Evolutionary conservation across 2,888 invertebrate species (phyloP), one percentile per base, ranked within the genome.

Genomic region (Junonia oenone): DNA sequence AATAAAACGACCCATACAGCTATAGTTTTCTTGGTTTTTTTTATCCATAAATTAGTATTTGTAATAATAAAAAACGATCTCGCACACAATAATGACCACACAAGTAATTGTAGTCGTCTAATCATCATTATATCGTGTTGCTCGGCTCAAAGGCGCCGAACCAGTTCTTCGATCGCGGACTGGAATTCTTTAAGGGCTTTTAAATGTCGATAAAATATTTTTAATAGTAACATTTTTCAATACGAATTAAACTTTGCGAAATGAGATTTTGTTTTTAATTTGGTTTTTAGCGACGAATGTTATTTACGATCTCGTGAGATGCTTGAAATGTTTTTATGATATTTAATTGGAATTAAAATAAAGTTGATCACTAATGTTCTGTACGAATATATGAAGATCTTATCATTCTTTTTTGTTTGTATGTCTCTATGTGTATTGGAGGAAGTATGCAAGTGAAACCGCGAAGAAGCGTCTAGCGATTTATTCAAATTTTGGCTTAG

Each of bases 181-280:
- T 13, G 6, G 13, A 13, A 43, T 13, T 22, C 14, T 15, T 37
- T 37, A 54, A 48, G 54, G 54, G 53, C 53, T 53, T 48, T 54
- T 54, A 48, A 54, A 43, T 47, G 22, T 14, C 33, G 54, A 54
- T 48, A 48, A 48, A 48, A 48, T 40, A n/a, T 40, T 35, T 35
- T 19, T 11, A 19, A 40, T 40, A 40, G 17, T 11, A 17, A 17
- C 17, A 17, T 17, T 17, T 19, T 17, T 38, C 9, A 13, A 0
- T 22, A 6, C 22, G n/a, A 22, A 43, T 40, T 19, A 19, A 19
- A 8, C 11, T 13, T 13, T 2, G 13, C 6, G 8, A 26, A 13
- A 22, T 22, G 8, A 43, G 13, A n/a, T 8, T 43, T n/a, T 15
- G 13, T 13, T 13, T 43, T 43, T 13, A 6, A 6, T 43, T 0